These are phyloP conservation scores for Aphelinus atriplicis DNA, from an alignment of 1,140 invertebrate species.

Conservation along the genomic window DNA sequence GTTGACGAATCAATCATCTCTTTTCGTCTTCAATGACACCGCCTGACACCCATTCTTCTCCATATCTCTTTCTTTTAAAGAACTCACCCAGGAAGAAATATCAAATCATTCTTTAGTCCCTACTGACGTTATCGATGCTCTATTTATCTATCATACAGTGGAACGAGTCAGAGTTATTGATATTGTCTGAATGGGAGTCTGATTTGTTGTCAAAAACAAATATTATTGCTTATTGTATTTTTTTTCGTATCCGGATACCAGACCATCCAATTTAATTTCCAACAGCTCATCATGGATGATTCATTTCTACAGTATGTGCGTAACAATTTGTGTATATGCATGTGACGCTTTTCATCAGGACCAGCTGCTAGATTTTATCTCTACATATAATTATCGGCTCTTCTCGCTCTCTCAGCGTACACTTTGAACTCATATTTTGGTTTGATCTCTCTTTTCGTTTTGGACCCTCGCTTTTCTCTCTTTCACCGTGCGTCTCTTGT, in stretches of 20 bases:
- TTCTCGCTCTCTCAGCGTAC: too few species aligned
- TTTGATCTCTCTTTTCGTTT: too few species aligned
- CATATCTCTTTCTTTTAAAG: background rate
- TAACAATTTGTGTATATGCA: background rate
- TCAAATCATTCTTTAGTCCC: too few species aligned
- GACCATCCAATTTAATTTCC: constrained; percentile 31
- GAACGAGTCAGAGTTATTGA: constrained; percentile 10
- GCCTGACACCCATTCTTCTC: background rate
- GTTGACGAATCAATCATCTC: too few species aligned
- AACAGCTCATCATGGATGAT: constrained; percentile 38
- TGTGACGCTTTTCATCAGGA: constrained; percentile 17
- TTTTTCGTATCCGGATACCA: background rate
- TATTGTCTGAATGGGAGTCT: constrained; percentile 29
- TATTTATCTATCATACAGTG: constrained; percentile 5
- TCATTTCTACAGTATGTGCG: constrained; percentile 7
- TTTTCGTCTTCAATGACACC: background rate
- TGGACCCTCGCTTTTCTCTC: background rate
- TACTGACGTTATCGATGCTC: constrained; percentile 14
- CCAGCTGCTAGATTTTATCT: constrained; percentile 26
- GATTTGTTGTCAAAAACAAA: constrained; percentile 36
- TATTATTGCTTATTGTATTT: constrained; percentile 26
- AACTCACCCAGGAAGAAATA: too few species aligned
- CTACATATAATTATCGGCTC: constrained; percentile 17
- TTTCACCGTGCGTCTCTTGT: background rate
- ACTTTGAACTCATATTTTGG: too few species aligned